Base-by-base conservation (phyloP, 2,113 vertebrate genomes). In the Bubo bubo region DNA sequence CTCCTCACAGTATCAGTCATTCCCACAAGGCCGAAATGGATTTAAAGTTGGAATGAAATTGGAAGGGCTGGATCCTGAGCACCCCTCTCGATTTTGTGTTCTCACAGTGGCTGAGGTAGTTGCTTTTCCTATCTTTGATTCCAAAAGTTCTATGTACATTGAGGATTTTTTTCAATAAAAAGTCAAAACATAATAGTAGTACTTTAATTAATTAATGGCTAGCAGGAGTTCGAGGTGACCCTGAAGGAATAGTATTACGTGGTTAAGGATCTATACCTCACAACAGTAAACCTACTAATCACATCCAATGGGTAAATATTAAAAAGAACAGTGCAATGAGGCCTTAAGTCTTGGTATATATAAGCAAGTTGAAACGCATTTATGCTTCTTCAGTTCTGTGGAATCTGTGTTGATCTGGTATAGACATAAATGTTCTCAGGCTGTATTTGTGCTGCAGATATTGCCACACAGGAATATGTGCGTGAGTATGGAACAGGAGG, bases 31-130 rank as follows among this genome's bases (percentile, higher is more conserved):
- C 93, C 98, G 98, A 83, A 99, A 99, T 92, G 98, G 98, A 90
- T 99, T 99, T 97, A 99, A 99, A 97, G 98, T 99, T 95, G 99
- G 99, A 89, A 99, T 99, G 99, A 99, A 99, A 92, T 88, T 99
- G 90, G 99, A 99, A 96, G 99, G 99, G 10, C 97, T 99, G 72
- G 99, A 99, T 97, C 99, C 99, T 8, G 98, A 98, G 14, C 99
- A 99, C 79, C 98, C 99, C 14, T 99, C 99, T 70, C 97, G 98
- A 50, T 99, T 99, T 94, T 99, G 99, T 88, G 99, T 99, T 47
- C 98, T 99, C 82, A 98, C 98, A 21, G 98, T 99, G 56, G 99
- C 98, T 67, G 99, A 99, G 99, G 99, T 99, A 96, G 37, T 86
- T 92, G 47, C 43, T 89, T 2, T 81, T 93, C 45, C 63, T 95